Evolutionary conservation across 2,888 invertebrate genomes (phyloP).

Genomic region (Azorinus chamasolen): DNA sequence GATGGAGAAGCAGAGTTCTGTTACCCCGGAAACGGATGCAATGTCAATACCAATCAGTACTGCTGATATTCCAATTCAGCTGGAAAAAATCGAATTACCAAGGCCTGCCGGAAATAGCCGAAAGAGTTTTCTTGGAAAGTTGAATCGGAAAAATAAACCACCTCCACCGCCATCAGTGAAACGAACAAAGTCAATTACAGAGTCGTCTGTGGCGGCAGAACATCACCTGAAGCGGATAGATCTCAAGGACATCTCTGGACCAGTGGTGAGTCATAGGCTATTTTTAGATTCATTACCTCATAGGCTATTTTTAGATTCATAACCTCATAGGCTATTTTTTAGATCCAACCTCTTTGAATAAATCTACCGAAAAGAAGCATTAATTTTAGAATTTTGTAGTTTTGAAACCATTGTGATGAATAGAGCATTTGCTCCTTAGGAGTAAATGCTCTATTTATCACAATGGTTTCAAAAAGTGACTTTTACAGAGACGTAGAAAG

Average conservation of each 20-base stretch:
- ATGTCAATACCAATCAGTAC: background rate
- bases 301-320: too few species aligned
- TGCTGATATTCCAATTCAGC: conserved; percentile 35
- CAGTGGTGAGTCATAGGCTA: conserved; percentile 77
- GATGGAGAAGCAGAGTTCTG: conserved; percentile 34
- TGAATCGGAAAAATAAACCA: conserved; percentile 74
- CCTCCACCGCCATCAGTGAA: conserved; percentile 77
- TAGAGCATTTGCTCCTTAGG: too few species aligned
- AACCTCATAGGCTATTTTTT: too few species aligned
- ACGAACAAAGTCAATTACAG: conserved; percentile 80
- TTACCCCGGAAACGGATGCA: conserved; percentile 18
- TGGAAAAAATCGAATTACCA: conserved; percentile 81
- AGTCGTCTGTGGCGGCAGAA: conserved; percentile 68
- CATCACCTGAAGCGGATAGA: conserved; percentile 78
- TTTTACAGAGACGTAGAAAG: too few species aligned
- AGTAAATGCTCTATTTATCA: too few species aligned
- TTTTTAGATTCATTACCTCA: too few species aligned
- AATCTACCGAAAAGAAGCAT: too few species aligned
- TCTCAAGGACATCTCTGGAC: conserved; percentile 81
- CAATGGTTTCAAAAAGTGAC: too few species aligned
- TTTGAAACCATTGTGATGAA: too few species aligned
- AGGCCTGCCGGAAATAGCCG: conserved; percentile 71
- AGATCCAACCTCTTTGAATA: too few species aligned
- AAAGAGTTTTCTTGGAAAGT: conserved; percentile 80
- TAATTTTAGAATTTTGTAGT: too few species aligned